Base-by-base conservation (phyloP, 2,113 vertebrate species). In the Todiramphus chloris region DNA sequence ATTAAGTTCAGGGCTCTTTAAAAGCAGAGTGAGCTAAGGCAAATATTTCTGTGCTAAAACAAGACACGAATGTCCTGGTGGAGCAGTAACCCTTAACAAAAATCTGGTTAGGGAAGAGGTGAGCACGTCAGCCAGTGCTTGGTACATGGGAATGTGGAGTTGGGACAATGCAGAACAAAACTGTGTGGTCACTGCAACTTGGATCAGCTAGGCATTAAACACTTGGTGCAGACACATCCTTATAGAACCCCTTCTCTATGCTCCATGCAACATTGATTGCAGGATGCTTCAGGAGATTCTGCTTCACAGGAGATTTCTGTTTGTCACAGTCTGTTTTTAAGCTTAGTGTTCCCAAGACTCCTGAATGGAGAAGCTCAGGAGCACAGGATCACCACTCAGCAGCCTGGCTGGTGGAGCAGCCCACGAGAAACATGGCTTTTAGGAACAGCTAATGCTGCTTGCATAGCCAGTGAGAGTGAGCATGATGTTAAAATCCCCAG, bases 81-180 rank as follows among this genome's bases (percentile, higher is more conserved):
- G 28, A 76, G 75, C 63, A 31, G 16, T 44, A 58, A 63, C 11
- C 41, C 35, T 39, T 46, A 44, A n/a, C 4, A 20, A 55, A 51
- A 76, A 39, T 30, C 69, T 27, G 31, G 16, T 30, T 27, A 14
- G 58, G 31, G 51, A 35, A 55, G 69, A 41, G n/a, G 15, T 12
- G 43, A 41, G 74, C 43, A 10, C 1, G 4, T 19, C 55, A 51
- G 77, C 3, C 3, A 10, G 58, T 35, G 53, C 19, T 37, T 6
- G 0, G 16, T 23, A 19, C 11, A 2, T 1, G 23, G 30, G 44
- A 31, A 44, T 9, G 1, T 4, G 27, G 35, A 44, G 72, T 37
- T 41, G 35, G 51, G 35, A 48, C 0, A 3, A 27, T 6, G 23
- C 2, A 4, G 37, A 44, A 39, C 0, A 2, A 21, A 37, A 25